Evolutionary conservation across 92 coral and sea anemone genomes (phyloP), one percentile per base, ranked within the genome.

Genomic region (Umimayanthus chanpuru): DNA sequence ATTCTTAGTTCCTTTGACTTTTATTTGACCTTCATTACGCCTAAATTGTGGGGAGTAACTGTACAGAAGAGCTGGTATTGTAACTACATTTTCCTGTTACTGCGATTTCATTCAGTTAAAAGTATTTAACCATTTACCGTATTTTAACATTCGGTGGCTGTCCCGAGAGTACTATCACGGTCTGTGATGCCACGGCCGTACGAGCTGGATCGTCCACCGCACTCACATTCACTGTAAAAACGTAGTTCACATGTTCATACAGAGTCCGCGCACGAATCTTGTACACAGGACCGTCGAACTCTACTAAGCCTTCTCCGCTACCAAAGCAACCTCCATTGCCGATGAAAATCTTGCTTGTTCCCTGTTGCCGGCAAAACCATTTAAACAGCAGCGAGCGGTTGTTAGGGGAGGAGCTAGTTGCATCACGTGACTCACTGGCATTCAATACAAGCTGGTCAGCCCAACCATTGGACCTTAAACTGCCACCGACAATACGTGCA

Each of bases 241-340:
- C 85, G 88, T 97, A 97, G 18, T 90, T 89, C 18, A 91, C 81
- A 6, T 88, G 50, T 82, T 94, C 98, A 18, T 88, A 89, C 49
- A 97, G 98, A 32, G 88, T 88, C 84, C 64, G 90, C 43, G 89
- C 85, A 28, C 94, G 93, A 47, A 97, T 47, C 26, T 32, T 40
- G 73, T 90, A 93, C 64, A 73, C 86, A 25, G 88, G 75, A 26
- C 90, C 91, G 8, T 86, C 86, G 68, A 75, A 86, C 73, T 92
- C 95, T 40, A 90, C 89, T 25, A 87, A 68, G 18, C 67, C 81
- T n/a, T 89, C 86, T 23, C 98, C 98, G 25, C 73, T 92, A 21
- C 99, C 99, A 89, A 97, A 97, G 75, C 99, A 97, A 39, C 98
- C 99, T n/a, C 96, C 89, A 36, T 85, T 56, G 25, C 86, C 89